Conservation (phyloP, 2,888 invertebrate genomes). For the Amaurobius ferox region DNA sequence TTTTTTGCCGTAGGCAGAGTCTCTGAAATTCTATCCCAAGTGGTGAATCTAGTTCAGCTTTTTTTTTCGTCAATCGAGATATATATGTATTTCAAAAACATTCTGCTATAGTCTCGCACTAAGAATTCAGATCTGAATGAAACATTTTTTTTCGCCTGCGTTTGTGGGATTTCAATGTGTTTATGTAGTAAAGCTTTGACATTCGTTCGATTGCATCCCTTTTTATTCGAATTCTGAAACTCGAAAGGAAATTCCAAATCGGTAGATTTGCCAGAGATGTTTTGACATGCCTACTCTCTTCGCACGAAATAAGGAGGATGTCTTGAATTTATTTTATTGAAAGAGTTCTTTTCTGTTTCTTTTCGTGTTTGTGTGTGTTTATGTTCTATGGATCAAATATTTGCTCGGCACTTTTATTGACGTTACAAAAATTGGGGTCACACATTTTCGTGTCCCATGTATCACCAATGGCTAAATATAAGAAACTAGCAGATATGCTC, state of each 20-base stretch:
- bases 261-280: not conserved
- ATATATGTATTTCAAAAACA: constrained; percentile 1
- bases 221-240: not conserved
- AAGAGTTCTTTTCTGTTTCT: no score
- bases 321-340: no score
- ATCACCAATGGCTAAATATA: no score
- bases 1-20: not conserved
- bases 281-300: not conserved
- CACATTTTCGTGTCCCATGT: no score
- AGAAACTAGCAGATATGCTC: no score
- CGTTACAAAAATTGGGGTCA: no score
- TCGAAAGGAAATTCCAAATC: not conserved
- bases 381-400: no score
- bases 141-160: not conserved
- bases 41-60: not conserved
- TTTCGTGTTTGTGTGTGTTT: no score
- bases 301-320: no score
- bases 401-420: no score
- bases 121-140: not conserved
- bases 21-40: not conserved
- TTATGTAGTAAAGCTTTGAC: constrained; percentile 17
- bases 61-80: not conserved
- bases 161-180: not conserved
- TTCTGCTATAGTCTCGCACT: not conserved
- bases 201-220: constrained; percentile 7